phyloP scores from a whole-genome alignment of 2,797 vertebrate species.

The Parambassis ranga region DNA sequence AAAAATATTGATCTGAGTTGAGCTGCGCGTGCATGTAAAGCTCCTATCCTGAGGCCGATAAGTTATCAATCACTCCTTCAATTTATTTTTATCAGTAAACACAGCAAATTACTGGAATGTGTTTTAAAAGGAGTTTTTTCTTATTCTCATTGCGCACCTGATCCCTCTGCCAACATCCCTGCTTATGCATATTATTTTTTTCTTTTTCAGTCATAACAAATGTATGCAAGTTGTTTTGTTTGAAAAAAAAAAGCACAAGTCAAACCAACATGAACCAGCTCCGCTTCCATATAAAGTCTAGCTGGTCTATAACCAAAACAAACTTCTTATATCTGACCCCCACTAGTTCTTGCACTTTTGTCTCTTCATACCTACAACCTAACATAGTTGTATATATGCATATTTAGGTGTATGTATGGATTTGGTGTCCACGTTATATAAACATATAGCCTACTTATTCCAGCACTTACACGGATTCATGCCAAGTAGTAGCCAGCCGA shows the following conservation, averaged over 20 bases:
- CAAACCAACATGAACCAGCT: conserved; percentile 4
- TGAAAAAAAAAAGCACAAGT: conserved; percentile 56
- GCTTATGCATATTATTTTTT: background rate
- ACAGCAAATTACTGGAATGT: conserved; percentile 37
- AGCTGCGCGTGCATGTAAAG: no score
- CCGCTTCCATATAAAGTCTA: background rate
- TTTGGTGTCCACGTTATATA: conserved; percentile 49
- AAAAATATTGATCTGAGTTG: no score
- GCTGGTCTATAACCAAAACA: conserved; percentile 21
- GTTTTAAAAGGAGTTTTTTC: conserved; percentile 10
- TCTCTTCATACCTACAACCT: conserved; percentile 51
- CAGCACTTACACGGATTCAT: conserved; percentile 39
- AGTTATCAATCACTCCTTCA: no score
- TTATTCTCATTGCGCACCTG: conserved; percentile 38
- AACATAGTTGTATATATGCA: conserved; percentile 60
- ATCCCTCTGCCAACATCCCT: background rate
- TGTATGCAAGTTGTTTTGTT: conserved; percentile 23
- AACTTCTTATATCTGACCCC: conserved; percentile 2
- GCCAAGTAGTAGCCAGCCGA: conserved; percentile 44
- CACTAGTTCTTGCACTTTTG: conserved; percentile 45
- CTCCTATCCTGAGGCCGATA: no score
- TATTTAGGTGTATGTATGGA: conserved; percentile 49
- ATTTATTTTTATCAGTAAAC: conserved; percentile 5
- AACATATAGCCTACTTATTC: conserved; percentile 50
- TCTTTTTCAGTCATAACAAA: background rate